phyloP scores from a whole-genome alignment of 2,888 invertebrate genomes.

The Macrophya alboannulata region DNA sequence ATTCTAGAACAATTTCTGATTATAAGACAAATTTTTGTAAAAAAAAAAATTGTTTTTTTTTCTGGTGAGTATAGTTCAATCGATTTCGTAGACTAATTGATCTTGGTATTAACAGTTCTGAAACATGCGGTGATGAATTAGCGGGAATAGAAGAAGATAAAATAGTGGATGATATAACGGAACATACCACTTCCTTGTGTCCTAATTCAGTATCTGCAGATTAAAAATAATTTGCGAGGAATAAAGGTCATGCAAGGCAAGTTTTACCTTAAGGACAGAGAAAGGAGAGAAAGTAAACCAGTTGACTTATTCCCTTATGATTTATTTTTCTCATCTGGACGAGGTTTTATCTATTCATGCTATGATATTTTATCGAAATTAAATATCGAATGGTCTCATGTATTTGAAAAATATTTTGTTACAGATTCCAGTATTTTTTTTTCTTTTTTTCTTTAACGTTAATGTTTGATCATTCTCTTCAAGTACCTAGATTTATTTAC shows the following conservation, averaged over 20 bases:
- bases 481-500: not conserved
- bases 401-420: not conserved
- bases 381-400: not conserved
- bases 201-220: slow-evolving; percentile 47
- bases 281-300: not conserved
- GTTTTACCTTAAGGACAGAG: slow-evolving; percentile 19
- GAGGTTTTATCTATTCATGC: slow-evolving; percentile 12
- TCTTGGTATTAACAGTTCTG: slow-evolving; percentile 66
- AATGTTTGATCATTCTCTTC: not conserved
- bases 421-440: too few species aligned
- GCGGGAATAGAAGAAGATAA: slow-evolving; percentile 72
- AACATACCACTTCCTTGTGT: slow-evolving; percentile 29
- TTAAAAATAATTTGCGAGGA: slow-evolving; percentile 40
- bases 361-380: not conserved
- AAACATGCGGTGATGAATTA: slow-evolving; percentile 69
- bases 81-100: slow-evolving; percentile 26
- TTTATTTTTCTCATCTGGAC: slow-evolving; percentile 14
- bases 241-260: slow-evolving; percentile 50
- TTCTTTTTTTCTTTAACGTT: too few species aligned
- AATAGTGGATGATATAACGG: slow-evolving; percentile 56
- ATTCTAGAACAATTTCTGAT: not conserved
- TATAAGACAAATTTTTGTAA: not conserved
- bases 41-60: slow-evolving; percentile 3
- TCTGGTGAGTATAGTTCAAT: not conserved
- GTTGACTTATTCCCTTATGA: slow-evolving; percentile 10